These are phyloP conservation scores for Liodrosophila aerea DNA, from an alignment of 2,888 invertebrate species.

Conservation along the genomic window DNA sequence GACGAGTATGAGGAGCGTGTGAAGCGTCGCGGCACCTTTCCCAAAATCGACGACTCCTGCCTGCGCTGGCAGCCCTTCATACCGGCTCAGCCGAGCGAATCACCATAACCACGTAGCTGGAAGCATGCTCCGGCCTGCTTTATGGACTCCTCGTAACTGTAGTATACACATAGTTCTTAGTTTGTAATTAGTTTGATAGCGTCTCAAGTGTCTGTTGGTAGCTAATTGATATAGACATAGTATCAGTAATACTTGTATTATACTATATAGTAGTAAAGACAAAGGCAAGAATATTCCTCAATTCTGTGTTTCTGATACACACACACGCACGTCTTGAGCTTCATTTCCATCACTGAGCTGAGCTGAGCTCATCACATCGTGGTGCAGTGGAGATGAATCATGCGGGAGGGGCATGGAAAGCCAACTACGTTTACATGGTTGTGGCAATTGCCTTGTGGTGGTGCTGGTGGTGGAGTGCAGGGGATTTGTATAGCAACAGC, in stretches of 20 bases:
- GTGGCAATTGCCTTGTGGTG: background rate
- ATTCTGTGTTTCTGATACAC: too few species aligned
- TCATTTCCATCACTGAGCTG: conserved; percentile 18
- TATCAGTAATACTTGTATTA: too few species aligned
- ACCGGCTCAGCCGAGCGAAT: conserved; percentile 82
- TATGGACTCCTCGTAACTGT: conserved; percentile 50
- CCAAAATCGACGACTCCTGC: conserved; percentile 93
- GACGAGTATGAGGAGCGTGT: conserved; percentile 95
- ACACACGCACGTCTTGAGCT: conserved; percentile 43
- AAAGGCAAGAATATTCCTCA: too few species aligned
- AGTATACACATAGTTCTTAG: too few species aligned
- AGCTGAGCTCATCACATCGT: conserved; percentile 51
- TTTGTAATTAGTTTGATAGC: too few species aligned
- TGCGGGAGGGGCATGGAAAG: conserved; percentile 45
- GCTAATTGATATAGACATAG: conserved; percentile 58
- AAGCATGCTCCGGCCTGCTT: conserved; percentile 68
- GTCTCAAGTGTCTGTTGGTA: conserved; percentile 37
- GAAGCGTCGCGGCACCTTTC: conserved; percentile 89
- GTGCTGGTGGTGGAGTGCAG: conserved; percentile 9
- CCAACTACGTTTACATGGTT: conserved; percentile 52
- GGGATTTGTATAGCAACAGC: conserved; percentile 60
- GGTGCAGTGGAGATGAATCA: conserved; percentile 61
- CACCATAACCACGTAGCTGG: conserved; percentile 74
- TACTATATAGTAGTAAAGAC: too few species aligned
- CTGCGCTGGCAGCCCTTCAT: conserved; percentile 94